A percentile compares a stretch with the other conserved stretches of the same genome.
phyloP scores from a whole-genome alignment of 2,797 vertebrate genomes.

The Dermochelys coriacea region DNA sequence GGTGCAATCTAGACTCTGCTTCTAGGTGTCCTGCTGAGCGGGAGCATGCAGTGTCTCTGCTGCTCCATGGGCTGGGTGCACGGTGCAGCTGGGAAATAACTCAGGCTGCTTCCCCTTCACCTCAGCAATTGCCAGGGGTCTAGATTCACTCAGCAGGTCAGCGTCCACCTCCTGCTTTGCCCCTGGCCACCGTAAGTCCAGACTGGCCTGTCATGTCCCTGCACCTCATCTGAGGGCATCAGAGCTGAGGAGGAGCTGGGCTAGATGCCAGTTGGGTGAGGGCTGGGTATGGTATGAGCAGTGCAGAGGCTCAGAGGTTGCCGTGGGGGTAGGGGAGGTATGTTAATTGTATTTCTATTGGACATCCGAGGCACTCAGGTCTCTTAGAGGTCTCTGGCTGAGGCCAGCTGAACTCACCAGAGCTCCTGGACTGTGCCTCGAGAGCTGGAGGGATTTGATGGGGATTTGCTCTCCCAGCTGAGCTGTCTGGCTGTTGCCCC shows the following conservation, averaged over 20 bases:
- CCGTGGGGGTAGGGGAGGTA: neutral
- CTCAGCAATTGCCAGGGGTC: too few relatives aligned
- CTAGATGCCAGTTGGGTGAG: neutral
- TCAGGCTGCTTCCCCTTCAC: neutral
- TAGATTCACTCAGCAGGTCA: neutral
- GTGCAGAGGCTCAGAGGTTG: accelerated
- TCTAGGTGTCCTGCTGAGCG: neutral
- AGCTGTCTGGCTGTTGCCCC: neutral
- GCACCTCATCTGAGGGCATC: neutral
- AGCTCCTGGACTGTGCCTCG: neutral
- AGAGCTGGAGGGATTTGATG: neutral
- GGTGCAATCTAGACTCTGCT: neutral
- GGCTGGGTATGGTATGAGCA: neutral
- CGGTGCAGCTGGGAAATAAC: neutral
- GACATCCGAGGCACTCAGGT: neutral
- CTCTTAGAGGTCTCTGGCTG: neutral
- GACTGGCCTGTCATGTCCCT: neutral
- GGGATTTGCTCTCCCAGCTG: neutral
- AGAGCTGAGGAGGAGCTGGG: neutral
- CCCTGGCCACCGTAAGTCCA: neutral
- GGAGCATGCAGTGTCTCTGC: neutral
- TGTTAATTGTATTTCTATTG: neutral
- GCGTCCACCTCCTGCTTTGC: neutral
- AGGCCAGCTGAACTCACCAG: neutral
- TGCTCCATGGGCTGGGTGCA: neutral